A percentile compares a stretch with the other conserved stretches of the same genome.
phyloP scores from a whole-genome alignment of 2,888 invertebrate species.

The Iphiclides podalirius region DNA sequence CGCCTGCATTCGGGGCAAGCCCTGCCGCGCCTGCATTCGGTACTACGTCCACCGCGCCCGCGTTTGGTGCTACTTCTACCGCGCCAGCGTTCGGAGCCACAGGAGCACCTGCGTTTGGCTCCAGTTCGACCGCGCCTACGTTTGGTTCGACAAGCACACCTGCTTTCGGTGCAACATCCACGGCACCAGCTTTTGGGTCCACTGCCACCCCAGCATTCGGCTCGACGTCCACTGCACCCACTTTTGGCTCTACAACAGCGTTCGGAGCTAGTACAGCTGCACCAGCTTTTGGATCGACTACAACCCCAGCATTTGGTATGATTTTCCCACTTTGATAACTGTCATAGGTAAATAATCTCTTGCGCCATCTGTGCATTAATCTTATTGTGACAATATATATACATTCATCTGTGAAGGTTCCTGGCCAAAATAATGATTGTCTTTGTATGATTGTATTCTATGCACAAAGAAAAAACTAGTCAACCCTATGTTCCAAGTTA shows the following conservation, averaged over 20 bases:
- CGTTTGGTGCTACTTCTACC: conserved; percentile 36
- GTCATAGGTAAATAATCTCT: too few relatives aligned
- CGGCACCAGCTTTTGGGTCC: conserved; percentile 48
- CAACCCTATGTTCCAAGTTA: too few relatives aligned
- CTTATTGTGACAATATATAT: too few relatives aligned
- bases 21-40: conserved; percentile 29
- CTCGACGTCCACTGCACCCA: conserved; percentile 28
- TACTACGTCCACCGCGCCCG: conserved; percentile 30
- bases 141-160: conserved; percentile 45
- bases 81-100: conserved; percentile 50
- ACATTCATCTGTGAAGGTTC: too few relatives aligned
- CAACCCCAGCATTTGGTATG: conserved; percentile 5
- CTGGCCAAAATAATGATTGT: too few relatives aligned
- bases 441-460: too few relatives aligned
- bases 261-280: conserved; percentile 18
- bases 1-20: conserved; percentile 27
- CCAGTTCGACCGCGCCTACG: conserved; percentile 41
- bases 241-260: conserved; percentile 25
- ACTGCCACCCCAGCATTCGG: conserved; percentile 39
- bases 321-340: too few relatives aligned
- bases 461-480: too few relatives aligned
- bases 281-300: conserved; percentile 5
- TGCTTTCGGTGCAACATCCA: conserved; percentile 33
- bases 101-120: conserved; percentile 41
- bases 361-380: too few relatives aligned